Conservation (phyloP, 2,113 vertebrate species). For the Psettodes erumei region DNA sequence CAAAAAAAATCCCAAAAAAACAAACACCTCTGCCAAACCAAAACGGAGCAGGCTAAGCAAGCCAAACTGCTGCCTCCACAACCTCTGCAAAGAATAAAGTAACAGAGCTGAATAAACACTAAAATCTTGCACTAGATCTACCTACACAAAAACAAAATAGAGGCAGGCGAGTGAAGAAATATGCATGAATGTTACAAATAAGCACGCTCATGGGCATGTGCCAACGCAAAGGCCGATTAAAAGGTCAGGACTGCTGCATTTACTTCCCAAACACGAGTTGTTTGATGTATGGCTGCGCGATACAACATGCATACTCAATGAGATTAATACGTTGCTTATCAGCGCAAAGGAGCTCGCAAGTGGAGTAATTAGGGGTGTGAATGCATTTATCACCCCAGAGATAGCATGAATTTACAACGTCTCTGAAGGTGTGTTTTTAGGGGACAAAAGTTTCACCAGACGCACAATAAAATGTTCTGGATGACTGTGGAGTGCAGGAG, state of each 20-base stretch:
- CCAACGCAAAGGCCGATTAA: slow-evolving; percentile 7
- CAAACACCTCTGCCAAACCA: slow-evolving; percentile 48
- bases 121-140: neutral
- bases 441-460: neutral
- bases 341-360: slow-evolving; percentile 16
- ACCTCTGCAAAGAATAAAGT: slow-evolving; percentile 38
- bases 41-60: slow-evolving; percentile 31
- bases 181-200: slow-evolving; percentile 4
- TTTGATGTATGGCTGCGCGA: slow-evolving; percentile 45
- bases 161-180: slow-evolving; percentile 10
- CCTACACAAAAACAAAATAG: slow-evolving; percentile 6
- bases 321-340: slow-evolving; percentile 39
- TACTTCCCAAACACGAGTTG: slow-evolving; percentile 38
- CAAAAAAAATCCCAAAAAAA: too few relatives aligned
- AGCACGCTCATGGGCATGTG: slow-evolving; percentile 11
- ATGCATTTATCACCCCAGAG: slow-evolving; percentile 39
- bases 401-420: neutral
- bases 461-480: neutral
- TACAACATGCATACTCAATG: slow-evolving; percentile 44
- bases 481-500: neutral
- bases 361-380: slow-evolving; percentile 31
- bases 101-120: slow-evolving; percentile 1
- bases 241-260: slow-evolving; percentile 22
- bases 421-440: slow-evolving; percentile 1
- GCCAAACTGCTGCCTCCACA: slow-evolving; percentile 17